phyloP scores from a whole-genome alignment of 2,113 vertebrate species.

The Gadus macrocephalus region DNA sequence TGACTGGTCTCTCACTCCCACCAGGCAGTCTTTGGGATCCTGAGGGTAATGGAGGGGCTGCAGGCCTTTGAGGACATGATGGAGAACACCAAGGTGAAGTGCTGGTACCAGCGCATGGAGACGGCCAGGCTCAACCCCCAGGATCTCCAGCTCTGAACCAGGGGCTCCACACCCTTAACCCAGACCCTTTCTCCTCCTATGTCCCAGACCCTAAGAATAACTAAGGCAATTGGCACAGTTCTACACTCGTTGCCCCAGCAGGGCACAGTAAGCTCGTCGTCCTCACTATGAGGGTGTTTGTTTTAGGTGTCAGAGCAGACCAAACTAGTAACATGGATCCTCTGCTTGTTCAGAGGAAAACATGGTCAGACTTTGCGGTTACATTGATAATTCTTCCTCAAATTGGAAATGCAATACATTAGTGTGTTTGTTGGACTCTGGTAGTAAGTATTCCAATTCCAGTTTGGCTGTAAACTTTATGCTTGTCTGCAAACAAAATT shows the following conservation, averaged over 20 bases:
- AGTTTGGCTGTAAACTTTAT: too few relatives aligned
- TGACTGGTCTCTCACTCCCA: not conserved
- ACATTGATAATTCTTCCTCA: not conserved
- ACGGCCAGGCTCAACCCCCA: slow-evolving; percentile 62
- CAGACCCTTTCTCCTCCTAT: not conserved
- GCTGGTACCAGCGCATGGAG: slow-evolving; percentile 89
- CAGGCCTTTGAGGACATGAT: slow-evolving; percentile 94
- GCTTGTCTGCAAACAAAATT: too few relatives aligned
- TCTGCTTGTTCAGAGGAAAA: too few relatives aligned
- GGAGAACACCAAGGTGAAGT: slow-evolving; percentile 81
- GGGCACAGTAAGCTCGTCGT: too few relatives aligned
- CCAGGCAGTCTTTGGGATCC: slow-evolving; percentile 90
- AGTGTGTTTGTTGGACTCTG: too few relatives aligned
- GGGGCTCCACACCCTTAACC: not conserved
- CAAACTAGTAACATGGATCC: not conserved
- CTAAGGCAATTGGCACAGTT: too few relatives aligned
- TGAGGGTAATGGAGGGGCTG: slow-evolving; percentile 95
- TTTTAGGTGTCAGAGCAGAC: not conserved
- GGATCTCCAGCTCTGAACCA: slow-evolving; percentile 28
- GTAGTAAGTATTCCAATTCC: too few relatives aligned
- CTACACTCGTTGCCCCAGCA: too few relatives aligned
- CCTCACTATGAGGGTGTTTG: too few relatives aligned
- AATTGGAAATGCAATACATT: not conserved
- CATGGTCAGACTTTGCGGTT: too few relatives aligned
- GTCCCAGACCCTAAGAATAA: not conserved